Base-by-base conservation (phyloP, 1,140 invertebrate species). In the Contarinia nasturtii region DNA sequence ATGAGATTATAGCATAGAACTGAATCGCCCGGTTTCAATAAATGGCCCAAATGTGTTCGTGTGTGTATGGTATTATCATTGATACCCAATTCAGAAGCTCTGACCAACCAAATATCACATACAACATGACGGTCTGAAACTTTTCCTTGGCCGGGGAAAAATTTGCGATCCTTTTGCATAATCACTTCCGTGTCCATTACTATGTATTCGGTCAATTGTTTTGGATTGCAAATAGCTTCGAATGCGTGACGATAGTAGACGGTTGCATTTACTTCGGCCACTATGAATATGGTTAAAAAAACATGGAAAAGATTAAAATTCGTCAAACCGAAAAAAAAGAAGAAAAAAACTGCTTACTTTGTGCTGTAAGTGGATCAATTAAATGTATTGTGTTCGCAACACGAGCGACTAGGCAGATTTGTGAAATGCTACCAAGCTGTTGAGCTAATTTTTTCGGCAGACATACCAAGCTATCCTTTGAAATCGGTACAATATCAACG, bases 401-500 rank as follows among this genome's bases (percentile, higher is more conserved):
- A 61, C 87, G 78, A 53, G 82, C 70, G 14, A 95, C 82, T 21
- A 99, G 67, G 66, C 89, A 94, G 42, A 99, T 69, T 12, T 88
- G 82, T 40, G 78, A 83, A 57, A 99, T 90, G 49, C 87, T 87
- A n/a, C 91, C 94, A 7, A 96, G 65, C 51, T 84, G 80, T 55
- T 88, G 83, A 7, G 87, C 85, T 48, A 95, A 60, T 59, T 86
- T 85, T 59, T 82, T 79, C 4, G 91, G 78, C 11, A 99, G 67
- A 64, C 94, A 98, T 15, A 99, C 81, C 44, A 98, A 68, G 61
- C 93, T 93, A 63, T 98, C 88, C 63, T 95, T 97, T 22, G 93
- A 98, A 17, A 98, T 64, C 0, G 96, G 95, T 1, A 94, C 88
- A 58, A 99, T 88, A 66, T 99, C 94, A 47, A 98, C 80, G 52